Percentiles rank a stretch among this genome's conserved stretches.
Evolutionary conservation across 2,797 vertebrate genomes (phyloP).

Genomic region (Bothrops alternatus): DNA sequence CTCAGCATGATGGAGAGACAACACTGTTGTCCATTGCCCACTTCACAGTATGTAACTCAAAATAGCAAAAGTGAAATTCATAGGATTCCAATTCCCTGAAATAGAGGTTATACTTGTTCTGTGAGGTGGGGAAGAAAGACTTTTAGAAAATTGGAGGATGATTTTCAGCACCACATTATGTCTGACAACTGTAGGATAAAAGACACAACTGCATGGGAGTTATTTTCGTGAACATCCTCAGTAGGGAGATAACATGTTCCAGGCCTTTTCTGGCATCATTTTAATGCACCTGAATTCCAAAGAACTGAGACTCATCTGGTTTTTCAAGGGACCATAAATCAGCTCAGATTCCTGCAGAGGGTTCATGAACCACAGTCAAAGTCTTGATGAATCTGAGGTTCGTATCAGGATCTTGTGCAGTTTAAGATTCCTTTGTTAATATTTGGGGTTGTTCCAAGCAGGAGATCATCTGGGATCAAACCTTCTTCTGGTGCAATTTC

Average conservation of each 20-base stretch:
- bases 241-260: background rate
- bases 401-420: background rate
- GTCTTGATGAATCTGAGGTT: background rate
- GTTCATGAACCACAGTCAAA: background rate
- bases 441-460: background rate
- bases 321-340: background rate
- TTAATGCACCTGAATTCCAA: background rate
- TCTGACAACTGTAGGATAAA: background rate
- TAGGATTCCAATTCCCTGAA: background rate
- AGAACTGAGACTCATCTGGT: background rate
- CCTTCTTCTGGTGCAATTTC: background rate
- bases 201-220: background rate
- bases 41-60: background rate
- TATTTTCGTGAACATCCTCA: background rate
- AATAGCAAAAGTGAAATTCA: background rate
- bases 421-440: background rate
- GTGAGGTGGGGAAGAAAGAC: background rate
- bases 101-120: background rate
- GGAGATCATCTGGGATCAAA: background rate
- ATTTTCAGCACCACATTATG: background rate
- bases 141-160: background rate
- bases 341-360: background rate
- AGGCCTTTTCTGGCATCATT: background rate
- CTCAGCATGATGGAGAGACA: background rate
- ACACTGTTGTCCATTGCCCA: no score